A percentile compares a stretch with the other conserved stretches of the same genome.
Evolutionary conservation across 2,113 vertebrate species (phyloP).

Genomic region (Empidonax traillii): DNA sequence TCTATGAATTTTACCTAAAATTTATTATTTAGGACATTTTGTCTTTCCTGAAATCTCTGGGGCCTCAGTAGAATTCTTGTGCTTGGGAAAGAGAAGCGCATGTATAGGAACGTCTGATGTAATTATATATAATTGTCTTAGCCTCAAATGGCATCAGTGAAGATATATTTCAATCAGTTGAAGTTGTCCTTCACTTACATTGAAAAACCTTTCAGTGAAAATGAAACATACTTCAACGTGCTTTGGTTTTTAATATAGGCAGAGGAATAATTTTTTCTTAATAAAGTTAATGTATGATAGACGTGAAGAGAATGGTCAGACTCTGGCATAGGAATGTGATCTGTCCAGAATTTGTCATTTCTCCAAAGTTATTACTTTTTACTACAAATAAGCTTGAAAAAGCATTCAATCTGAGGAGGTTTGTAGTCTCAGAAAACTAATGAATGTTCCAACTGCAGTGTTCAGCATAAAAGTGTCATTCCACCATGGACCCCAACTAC

Average conservation of each 20-base stretch:
- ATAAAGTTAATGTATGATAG: slow-evolving; percentile 1
- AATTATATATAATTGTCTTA: background rate
- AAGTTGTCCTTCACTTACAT: background rate
- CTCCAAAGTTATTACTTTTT: background rate
- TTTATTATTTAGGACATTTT: background rate
- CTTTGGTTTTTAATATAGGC: background rate
- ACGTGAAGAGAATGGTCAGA: background rate
- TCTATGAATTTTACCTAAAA: background rate
- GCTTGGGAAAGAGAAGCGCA: background rate
- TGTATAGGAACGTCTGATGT: background rate
- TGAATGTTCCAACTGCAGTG: background rate
- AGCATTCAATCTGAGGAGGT: background rate
- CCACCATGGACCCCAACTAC: background rate
- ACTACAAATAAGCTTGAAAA: background rate
- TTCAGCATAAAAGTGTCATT: background rate
- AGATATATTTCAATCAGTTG: background rate
- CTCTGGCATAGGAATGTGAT: background rate
- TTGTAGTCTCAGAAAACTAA: background rate
- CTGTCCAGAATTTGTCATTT: slow-evolving; percentile 5
- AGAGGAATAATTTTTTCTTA: slow-evolving; percentile 4
- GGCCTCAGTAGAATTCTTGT: background rate
- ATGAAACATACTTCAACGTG: background rate
- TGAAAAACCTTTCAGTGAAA: background rate
- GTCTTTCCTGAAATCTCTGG: background rate
- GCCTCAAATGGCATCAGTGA: background rate